Evolutionary conservation across 2,113 vertebrate species (phyloP).

Genomic region (Bubalus kerabau): DNA sequence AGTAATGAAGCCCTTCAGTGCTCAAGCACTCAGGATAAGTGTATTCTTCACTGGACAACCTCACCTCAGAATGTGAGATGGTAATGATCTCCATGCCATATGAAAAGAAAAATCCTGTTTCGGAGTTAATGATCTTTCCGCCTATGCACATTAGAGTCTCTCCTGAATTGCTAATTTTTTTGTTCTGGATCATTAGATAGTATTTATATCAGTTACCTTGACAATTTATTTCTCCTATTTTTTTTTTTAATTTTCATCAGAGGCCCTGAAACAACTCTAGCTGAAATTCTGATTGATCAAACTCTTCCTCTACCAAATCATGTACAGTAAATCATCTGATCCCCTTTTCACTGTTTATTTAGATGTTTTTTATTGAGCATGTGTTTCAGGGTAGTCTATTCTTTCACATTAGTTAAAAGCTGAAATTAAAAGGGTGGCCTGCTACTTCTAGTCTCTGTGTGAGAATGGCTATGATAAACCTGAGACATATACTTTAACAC

Average conservation of each 20-base stretch:
- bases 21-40: neutral
- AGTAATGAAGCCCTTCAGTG: neutral
- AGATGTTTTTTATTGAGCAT: neutral
- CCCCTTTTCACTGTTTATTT: neutral
- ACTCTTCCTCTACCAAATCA: neutral
- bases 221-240: neutral
- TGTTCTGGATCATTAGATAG: neutral
- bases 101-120: neutral
- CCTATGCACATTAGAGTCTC: neutral
- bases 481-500: neutral
- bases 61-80: neutral
- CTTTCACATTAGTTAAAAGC: neutral
- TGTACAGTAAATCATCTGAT: neutral
- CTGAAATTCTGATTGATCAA: neutral
- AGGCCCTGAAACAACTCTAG: neutral
- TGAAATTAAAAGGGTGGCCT: neutral
- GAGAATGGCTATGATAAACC: neutral
- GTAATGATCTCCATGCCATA: neutral
- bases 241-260: neutral
- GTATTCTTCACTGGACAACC: neutral
- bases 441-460: neutral
- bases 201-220: conserved; percentile 3
- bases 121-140: conserved; percentile 42
- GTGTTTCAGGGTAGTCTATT: neutral
- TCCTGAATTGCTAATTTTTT: neutral